Evolutionary conservation across 2,113 vertebrate species (phyloP).

Genomic region (Bos indicus): DNA sequence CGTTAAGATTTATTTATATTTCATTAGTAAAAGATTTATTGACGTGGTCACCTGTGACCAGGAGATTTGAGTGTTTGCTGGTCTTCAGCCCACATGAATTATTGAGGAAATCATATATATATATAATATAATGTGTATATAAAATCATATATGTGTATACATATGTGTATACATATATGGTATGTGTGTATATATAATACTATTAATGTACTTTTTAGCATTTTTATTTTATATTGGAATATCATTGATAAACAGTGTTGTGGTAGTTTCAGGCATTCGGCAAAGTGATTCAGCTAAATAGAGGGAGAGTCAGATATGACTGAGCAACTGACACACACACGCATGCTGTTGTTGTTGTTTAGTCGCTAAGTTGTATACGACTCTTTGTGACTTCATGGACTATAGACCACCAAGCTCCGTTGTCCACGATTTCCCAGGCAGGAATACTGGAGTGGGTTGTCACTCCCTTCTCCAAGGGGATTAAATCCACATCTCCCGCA

Average conservation of each 20-base stretch:
- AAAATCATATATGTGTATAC: not conserved
- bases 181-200: not conserved
- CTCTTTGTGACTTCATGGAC: not conserved
- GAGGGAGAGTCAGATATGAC: not conserved
- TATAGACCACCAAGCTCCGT: not conserved
- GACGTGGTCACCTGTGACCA: not conserved
- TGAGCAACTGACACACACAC: not conserved
- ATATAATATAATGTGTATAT: not conserved
- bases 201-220: not conserved
- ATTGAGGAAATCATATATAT: not conserved
- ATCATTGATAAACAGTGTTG: not conserved
- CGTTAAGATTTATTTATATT: conserved; percentile 26
- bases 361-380: not conserved
- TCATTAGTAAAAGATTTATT: conserved; percentile 3
- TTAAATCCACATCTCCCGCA: not conserved
- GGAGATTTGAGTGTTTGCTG: not conserved
- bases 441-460: not conserved
- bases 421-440: not conserved
- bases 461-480: not conserved
- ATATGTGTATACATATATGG: not conserved
- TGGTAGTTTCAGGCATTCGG: not conserved
- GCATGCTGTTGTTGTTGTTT: not conserved
- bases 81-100: not conserved
- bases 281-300: not conserved
- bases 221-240: not conserved